Conservation (phyloP, 2,113 vertebrate genomes). For the Trichechus manatus region DNA sequence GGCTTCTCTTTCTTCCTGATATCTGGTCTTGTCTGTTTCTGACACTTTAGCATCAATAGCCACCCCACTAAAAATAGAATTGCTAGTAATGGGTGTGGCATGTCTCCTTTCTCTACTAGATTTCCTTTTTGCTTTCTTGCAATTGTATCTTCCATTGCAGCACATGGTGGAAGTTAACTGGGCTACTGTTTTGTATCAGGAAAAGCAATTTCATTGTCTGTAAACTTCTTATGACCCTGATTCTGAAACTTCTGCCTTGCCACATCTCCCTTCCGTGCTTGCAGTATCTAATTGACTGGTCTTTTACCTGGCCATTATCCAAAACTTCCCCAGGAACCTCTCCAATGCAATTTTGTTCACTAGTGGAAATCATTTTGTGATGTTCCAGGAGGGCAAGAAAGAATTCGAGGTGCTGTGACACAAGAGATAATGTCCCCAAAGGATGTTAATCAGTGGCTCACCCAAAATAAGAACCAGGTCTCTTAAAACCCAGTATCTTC, state of each 20-base stretch:
- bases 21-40: background rate
- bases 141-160: background rate
- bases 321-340: background rate
- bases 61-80: background rate
- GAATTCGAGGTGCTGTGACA: background rate
- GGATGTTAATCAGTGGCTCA: background rate
- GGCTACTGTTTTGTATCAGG: background rate
- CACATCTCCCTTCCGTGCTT: background rate
- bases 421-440: background rate
- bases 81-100: background rate
- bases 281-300: background rate
- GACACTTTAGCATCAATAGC: background rate
- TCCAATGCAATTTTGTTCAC: background rate
- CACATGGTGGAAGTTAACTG: background rate
- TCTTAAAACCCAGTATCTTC: background rate
- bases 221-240: background rate
- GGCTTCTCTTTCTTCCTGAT: background rate
- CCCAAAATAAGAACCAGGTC: background rate
- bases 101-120: background rate
- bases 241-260: background rate
- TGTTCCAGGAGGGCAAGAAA: background rate
- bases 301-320: background rate
- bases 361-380: background rate
- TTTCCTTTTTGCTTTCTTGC: background rate
- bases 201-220: background rate